A percentile compares a stretch with the other conserved stretches of the same genome.
Conservation (phyloP, 2,797 vertebrate species). For the Discoglossus pictus region DNA sequence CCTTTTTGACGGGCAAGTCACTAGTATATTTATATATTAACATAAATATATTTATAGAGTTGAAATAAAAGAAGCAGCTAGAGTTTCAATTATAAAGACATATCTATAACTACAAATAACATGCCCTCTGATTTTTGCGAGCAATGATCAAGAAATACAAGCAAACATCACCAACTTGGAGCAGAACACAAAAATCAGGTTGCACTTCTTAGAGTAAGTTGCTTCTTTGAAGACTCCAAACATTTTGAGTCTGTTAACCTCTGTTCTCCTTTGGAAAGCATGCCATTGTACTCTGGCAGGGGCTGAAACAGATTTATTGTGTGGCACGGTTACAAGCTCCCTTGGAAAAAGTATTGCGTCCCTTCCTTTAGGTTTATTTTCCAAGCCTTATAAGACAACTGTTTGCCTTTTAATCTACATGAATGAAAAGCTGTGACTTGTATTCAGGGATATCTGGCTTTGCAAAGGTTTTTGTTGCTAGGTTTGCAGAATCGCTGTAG, state of each 20-base stretch:
- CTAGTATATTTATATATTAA: too few species aligned
- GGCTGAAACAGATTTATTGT: conserved; percentile 29
- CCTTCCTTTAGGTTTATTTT: conserved; percentile 16
- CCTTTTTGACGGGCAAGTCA: too few species aligned
- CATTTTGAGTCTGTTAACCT: conserved; percentile 14
- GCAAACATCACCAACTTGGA: too few species aligned
- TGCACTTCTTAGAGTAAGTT: background rate
- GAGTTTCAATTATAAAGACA: too few species aligned
- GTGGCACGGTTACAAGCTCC: background rate
- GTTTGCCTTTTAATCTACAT: conserved; percentile 15
- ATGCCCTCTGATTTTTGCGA: too few species aligned
- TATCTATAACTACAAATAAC: too few species aligned
- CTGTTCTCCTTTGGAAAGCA: conserved; percentile 19
- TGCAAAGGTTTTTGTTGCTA: conserved; percentile 26
- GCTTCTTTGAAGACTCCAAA: background rate
- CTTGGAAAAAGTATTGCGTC: conserved; percentile 8
- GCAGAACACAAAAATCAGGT: conserved; percentile 2
- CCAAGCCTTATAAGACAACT: conserved; percentile 3
- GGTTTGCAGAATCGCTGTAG: conserved; percentile 11
- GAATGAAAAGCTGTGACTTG: too few species aligned
- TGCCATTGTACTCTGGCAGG: conserved; percentile 15
- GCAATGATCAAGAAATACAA: too few species aligned
- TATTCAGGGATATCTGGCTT: too few species aligned
- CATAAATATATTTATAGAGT: too few species aligned
- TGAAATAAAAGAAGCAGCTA: too few species aligned